Evolutionary conservation across 2,888 invertebrate genomes (phyloP), one percentile per base, ranked within the genome.

Genomic region (Mimas tiliae): DNA sequence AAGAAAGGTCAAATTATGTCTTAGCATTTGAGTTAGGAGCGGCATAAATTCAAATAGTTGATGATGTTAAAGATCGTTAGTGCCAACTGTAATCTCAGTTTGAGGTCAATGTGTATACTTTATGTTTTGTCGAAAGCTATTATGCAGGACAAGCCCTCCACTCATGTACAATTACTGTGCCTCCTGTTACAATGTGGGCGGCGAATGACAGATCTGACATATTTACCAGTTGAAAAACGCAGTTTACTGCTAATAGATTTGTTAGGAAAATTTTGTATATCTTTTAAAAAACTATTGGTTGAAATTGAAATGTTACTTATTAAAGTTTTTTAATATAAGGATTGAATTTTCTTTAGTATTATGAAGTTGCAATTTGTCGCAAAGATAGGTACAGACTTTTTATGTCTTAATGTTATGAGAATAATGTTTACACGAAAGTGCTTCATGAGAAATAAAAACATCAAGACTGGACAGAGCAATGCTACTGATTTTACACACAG

Each of bases 131-230:
- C 12, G 19, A 58, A 38, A 19, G 38, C 58, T 58, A 42, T 58
- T 42, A 58, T 58, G 42, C 58, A 42, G 58, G 38, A 58, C 58
- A 58, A 58, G 58, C 58, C 42, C 58, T 21, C 12, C n/a, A 53
- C 34, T 42, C 42, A 1, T 58, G 58, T 42, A 16, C 42, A 58
- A 58, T 58, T 58, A 58, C 58, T 58, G 42, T 19, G 12, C 58
- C 58, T 58, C 38, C 42, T 58, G 33, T 34, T 38, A 6, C 14
- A 3, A 16, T 19, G 42, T 19, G 11, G 42, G n/a, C 11, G 27
- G 27, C 19, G 38, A 58, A 42, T 42, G 12, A 19, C 12, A 19
- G 16, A 38, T 38, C 11, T 58, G 38, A 3, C 4, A 27, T 55
- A 33, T 38, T 14, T 42, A 38, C 16, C 12, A 33, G 4, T 12